Percentiles rank a stretch among this genome's conserved stretches.
phyloP scores from a whole-genome alignment of 1,140 invertebrate genomes.

The Drosophila hydei region DNA sequence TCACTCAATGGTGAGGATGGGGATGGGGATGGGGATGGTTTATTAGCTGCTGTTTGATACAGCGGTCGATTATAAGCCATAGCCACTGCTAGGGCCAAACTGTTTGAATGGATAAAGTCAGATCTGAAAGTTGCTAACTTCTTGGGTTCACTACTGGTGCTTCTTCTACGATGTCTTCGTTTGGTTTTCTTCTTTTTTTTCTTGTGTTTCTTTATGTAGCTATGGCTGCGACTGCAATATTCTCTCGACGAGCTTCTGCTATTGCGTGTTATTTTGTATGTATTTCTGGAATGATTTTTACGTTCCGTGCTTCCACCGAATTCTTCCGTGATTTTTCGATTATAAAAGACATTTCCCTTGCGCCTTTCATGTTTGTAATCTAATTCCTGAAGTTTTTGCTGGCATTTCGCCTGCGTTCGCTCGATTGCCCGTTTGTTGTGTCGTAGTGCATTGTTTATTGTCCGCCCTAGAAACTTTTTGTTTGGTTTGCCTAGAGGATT shows the following conservation, averaged over 20 bases:
- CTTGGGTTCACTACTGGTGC: not conserved
- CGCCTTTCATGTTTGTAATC: slow-evolving; percentile 47
- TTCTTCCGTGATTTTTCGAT: not conserved
- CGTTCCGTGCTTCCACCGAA: not conserved
- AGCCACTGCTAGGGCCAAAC: slow-evolving; percentile 59
- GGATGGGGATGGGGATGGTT: slow-evolving; percentile 13
- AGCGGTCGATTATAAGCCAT: slow-evolving; percentile 56
- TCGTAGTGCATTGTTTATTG: slow-evolving; percentile 48
- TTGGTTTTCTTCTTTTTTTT: slow-evolving; percentile 37
- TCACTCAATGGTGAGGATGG: slow-evolving; percentile 45
- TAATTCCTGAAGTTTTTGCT: slow-evolving; percentile 50
- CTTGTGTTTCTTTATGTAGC: slow-evolving; percentile 14
- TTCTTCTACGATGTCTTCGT: slow-evolving; percentile 3
- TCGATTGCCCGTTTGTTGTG: slow-evolving; percentile 57
- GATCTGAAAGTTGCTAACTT: not conserved
- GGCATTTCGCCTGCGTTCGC: slow-evolving; percentile 36
- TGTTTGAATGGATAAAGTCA: slow-evolving; percentile 41
- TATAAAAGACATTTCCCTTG: slow-evolving; percentile 43
- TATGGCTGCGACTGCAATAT: slow-evolving; percentile 35
- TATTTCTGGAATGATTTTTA: slow-evolving; percentile 32
- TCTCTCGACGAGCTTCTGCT: slow-evolving; percentile 13
- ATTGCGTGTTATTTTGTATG: slow-evolving; percentile 2
- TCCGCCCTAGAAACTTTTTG: slow-evolving; percentile 66
- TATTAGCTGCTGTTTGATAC: not conserved
- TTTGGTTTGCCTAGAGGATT: slow-evolving; percentile 75